Evolutionary conservation across 1,140 invertebrate species (phyloP), one percentile per base, ranked within the genome.

Genomic region (Phocides pigmalion): DNA sequence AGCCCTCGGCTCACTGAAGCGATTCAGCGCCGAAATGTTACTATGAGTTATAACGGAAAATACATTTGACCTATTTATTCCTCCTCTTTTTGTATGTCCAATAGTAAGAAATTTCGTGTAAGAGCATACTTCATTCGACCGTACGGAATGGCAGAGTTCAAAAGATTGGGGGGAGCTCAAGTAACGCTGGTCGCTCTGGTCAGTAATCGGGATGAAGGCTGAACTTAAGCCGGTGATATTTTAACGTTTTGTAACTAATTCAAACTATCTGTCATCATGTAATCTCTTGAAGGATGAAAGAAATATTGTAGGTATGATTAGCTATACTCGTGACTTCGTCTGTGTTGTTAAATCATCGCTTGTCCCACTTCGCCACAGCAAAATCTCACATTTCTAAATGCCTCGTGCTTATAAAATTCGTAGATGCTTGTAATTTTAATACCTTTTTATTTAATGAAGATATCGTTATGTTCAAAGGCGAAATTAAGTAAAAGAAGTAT

Each of bases 1-100:
- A 79, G 70, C 49, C 67, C 67, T 63, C 70, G 72, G 76, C 78
- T 82, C 79, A 84, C 68, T 79, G 67, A 70, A 68, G 79, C 84
- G 72, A 80, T 83, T 78, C 80, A 64, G 72, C 28, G 17, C 42
- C 70, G 74, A 72, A 85, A 86, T 69, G 74, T 73, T 76, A 72
- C 80, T 72, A 81, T 86, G 83, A 89, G 75, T 87, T 87, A 86
- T 86, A 86, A 80, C 81, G 66, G 80, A 73, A 86, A 87, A 86
- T 82, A 89, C 77, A 83, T 86, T 79, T 86, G 83, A 89, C 83
- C 79, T 84, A 84, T 82, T 86, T 81, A 80, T 64, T 69, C 68
- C 70, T 67, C 49, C 69, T 49, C 65, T 70, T 74, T 68, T 61
- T 66, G 46, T 62, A 68, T 62, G 71, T 59, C 66, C 66, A 66